Evolutionary conservation across 2,888 invertebrate genomes (phyloP), one percentile per base, ranked within the genome.

Genomic region (Halictus ligatus): DNA sequence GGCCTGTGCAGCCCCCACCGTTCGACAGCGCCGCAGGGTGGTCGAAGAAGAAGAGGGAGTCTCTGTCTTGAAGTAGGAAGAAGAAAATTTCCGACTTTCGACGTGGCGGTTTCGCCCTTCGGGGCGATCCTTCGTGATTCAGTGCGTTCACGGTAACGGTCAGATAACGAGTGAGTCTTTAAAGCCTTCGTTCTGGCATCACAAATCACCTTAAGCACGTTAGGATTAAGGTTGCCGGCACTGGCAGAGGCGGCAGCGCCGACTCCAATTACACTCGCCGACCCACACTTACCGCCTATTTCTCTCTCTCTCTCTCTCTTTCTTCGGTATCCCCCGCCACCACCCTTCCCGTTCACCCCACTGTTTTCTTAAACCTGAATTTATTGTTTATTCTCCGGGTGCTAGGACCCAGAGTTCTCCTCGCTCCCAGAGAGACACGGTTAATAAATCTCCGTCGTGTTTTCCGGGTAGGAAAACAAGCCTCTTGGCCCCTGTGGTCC

Each of bases 121-220:
- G 80, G 67, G 40, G 21, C 77, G 73, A 88, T 86, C 81, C 84
- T 85, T 43, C 77, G 89, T 90, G 84, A 90, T 89, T 84, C 88
- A 79, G 83, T 84, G 88, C 85, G 88, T 81, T 86, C 73, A 71
- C 76, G 69, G 80, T n/a, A 82, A 83, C 83, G 87, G 81, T 82
- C 81, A 89, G 91, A 91, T 90, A 92, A 93, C 88, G 89, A 89
- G 89, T 67, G 85, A 89, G 86, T 89, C 89, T 90, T 91, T 88
- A 87, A 88, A 91, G 89, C 89, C 89, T 89, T 89, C 87, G 87
- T 86, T 84, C 90, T 80, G 75, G 83, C 82, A 83, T 92, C 90
- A 93, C 93, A 93, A 93, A 93, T 93, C 93, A 93, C 91, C 87
- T 88, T 89, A 89, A 92, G 90, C 90, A 88, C 90, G 89, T 90